phyloP scores from a whole-genome alignment of 2,888 invertebrate genomes.

The Chrysomela aeneicollis region DNA sequence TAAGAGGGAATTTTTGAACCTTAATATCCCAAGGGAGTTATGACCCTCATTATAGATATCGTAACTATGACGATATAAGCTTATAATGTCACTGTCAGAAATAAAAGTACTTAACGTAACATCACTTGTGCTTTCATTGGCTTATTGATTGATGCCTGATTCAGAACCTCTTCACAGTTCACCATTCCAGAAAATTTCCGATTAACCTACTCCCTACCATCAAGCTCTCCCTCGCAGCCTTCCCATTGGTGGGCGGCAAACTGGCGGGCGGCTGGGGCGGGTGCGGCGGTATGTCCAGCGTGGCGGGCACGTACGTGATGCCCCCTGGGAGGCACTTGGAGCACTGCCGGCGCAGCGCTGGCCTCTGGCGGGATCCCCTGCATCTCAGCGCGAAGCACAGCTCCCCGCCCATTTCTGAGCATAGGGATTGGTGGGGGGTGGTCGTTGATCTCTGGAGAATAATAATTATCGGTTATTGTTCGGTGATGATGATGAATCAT shows the following conservation, averaged over 20 bases:
- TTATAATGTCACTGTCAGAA: no score
- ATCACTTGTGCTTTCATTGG: no score
- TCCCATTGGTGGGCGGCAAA: neutral
- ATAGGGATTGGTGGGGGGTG: slow-evolving; percentile 72
- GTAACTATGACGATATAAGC: no score
- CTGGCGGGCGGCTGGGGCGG: slow-evolving; percentile 59
- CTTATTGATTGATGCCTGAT: no score
- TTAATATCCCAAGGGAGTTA: no score
- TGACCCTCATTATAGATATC: no score
- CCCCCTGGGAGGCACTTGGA: slow-evolving; percentile 66
- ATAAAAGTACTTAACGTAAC: no score
- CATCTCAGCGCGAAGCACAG: slow-evolving; percentile 71
- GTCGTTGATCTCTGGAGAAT: slow-evolving; percentile 57
- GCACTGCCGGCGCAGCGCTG: slow-evolving; percentile 70
- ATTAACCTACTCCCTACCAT: neutral
- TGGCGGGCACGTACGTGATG: slow-evolving; percentile 62
- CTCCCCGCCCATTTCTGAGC: slow-evolving; percentile 81
- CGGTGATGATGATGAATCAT: no score
- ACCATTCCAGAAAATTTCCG: no score
- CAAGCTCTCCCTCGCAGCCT: neutral
- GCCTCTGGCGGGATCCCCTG: slow-evolving; percentile 71
- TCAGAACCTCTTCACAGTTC: no score
- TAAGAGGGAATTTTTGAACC: no score
- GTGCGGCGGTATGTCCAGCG: slow-evolving; percentile 61
- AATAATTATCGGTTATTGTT: no score